Conservation (phyloP, 2,113 vertebrate species). For the Sander vitreus region DNA sequence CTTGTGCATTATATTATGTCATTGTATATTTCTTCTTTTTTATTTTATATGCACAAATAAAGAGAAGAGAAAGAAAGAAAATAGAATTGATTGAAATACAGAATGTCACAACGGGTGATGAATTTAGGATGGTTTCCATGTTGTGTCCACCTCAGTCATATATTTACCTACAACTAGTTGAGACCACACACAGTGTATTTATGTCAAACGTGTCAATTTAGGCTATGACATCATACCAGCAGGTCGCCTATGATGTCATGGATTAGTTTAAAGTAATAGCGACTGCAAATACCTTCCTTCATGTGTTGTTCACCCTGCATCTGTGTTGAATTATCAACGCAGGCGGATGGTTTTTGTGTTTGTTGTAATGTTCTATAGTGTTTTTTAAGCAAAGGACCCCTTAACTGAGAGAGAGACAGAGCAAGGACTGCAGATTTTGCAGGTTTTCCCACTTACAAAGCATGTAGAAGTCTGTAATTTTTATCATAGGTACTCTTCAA, state of each 20-base stretch:
- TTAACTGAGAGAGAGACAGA: no score
- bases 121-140: not conserved
- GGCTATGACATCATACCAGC: constrained; percentile 17
- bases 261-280: not conserved
- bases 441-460: no score
- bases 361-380: not conserved
- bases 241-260: constrained; percentile 17
- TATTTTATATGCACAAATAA: no score
- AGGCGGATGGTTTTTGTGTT: not conserved
- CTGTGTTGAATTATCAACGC: not conserved
- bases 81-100: no score
- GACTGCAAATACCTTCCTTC: not conserved
- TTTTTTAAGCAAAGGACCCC: no score
- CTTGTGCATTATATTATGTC: no score
- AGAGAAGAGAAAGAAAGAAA: no score
- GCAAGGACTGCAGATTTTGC: no score
- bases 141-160: not conserved
- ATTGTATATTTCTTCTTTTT: no score
- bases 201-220: constrained; percentile 8
- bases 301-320: constrained; percentile 9
- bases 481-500: no score
- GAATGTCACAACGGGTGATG: not conserved
- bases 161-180: constrained; percentile 14
- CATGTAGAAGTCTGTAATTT: no score
- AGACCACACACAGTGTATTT: constrained; percentile 28